These are phyloP conservation scores for Otolemur garnettii DNA, from an alignment of 2,113 vertebrate species.

Conservation along the genomic window DNA sequence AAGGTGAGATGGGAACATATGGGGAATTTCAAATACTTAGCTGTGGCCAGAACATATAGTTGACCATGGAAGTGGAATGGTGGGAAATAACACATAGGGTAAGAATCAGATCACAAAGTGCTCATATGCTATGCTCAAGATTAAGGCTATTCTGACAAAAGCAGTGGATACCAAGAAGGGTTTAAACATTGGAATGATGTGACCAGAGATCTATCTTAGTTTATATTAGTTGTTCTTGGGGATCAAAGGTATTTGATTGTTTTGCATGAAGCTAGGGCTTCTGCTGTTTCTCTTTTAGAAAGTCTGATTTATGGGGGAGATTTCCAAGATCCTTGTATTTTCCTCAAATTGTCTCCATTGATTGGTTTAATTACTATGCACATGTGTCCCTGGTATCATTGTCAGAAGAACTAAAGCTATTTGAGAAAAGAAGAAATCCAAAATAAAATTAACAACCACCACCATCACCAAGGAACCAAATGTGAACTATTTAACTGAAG, in stretches of 20 bases:
- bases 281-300: not conserved
- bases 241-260: not conserved
- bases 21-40: not conserved
- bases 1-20: not conserved
- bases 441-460: not conserved
- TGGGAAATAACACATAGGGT: not conserved
- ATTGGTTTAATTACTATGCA: not conserved
- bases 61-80: not conserved
- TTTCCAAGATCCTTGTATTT: not conserved
- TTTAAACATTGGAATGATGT: not conserved
- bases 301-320: not conserved
- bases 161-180: not conserved
- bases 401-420: not conserved
- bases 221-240: not conserved
- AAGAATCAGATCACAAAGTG: not conserved
- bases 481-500: not conserved
- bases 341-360: not conserved
- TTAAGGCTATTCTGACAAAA: not conserved
- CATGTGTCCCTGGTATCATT: not conserved
- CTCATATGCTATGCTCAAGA: not conserved
- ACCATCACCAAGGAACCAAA: not conserved
- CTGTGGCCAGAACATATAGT: not conserved
- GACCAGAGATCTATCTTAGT: not conserved
- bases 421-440: not conserved
- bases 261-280: not conserved